A percentile compares a stretch with the other conserved stretches of the same genome.
These are phyloP conservation scores for Balearica regulorum DNA, from an alignment of 2,797 vertebrate species.

Conservation along the genomic window DNA sequence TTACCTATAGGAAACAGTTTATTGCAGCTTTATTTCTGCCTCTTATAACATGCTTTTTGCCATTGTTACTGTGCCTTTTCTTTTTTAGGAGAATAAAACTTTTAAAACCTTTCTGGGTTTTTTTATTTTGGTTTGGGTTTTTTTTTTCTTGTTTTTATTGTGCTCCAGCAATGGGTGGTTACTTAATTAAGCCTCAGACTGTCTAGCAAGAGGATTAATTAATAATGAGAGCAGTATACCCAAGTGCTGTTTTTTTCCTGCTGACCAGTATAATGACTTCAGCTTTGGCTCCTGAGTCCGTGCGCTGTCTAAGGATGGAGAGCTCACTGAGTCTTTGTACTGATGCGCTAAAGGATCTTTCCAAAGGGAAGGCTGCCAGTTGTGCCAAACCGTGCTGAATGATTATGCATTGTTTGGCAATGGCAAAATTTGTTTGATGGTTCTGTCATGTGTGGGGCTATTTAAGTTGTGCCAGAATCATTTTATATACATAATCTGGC, in stretches of 20 bases:
- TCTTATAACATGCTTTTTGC: background rate
- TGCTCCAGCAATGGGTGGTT: background rate
- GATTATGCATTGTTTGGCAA: constrained; percentile 54
- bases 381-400: constrained; percentile 49
- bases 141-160: background rate
- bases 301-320: background rate
- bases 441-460: constrained; percentile 23
- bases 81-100: background rate
- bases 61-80: background rate
- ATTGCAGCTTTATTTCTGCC: background rate
- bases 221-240: constrained; percentile 5
- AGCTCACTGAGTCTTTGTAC: constrained; percentile 16
- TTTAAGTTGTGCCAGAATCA: constrained; percentile 53
- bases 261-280: background rate
- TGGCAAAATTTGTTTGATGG: constrained; percentile 38
- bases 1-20: background rate
- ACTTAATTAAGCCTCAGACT: background rate
- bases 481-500: constrained; percentile 27
- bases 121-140: background rate
- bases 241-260: background rate
- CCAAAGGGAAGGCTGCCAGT: constrained; percentile 32
- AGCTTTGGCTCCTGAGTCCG: background rate
- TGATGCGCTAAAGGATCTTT: constrained; percentile 24
- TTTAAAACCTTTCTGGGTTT: background rate
- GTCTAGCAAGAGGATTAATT: background rate